A percentile compares a stretch with the other conserved stretches of the same genome.
Evolutionary conservation across 2,888 invertebrate species (phyloP).

Genomic region (Parascotia fuliginaria): DNA sequence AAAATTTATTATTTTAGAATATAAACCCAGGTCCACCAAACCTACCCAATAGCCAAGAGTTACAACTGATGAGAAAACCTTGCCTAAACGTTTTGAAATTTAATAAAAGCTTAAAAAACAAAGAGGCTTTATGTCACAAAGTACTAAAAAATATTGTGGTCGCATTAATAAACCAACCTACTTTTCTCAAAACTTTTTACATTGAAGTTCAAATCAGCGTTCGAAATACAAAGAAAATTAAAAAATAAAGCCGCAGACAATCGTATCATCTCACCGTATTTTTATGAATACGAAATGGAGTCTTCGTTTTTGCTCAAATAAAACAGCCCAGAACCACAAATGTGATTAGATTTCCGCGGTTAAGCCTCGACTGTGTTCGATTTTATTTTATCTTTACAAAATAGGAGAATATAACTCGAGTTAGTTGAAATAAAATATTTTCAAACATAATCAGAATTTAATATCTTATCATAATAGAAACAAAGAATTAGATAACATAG

Average conservation of each 20-base stretch:
- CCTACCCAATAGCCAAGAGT: too few relatives aligned
- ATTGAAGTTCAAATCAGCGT: slow-evolving; percentile 2
- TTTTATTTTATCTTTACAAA: slow-evolving; percentile 30
- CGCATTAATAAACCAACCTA: background rate
- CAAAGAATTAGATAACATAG: too few relatives aligned
- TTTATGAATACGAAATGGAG: slow-evolving; percentile 24
- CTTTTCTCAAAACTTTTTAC: background rate
- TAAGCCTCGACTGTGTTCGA: slow-evolving; percentile 28
- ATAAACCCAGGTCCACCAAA: too few relatives aligned
- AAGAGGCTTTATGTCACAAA: too few relatives aligned
- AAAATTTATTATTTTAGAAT: background rate
- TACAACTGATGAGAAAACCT: too few relatives aligned
- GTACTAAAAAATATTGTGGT: too few relatives aligned
- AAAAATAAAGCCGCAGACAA: slow-evolving; percentile 8
- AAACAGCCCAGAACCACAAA: slow-evolving; percentile 37
- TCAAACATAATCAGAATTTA: background rate
- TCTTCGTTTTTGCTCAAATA: slow-evolving; percentile 24
- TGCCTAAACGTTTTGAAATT: too few relatives aligned
- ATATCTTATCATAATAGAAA: too few relatives aligned
- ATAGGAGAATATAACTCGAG: slow-evolving; percentile 11
- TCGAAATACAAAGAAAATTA: slow-evolving; percentile 6
- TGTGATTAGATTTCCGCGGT: slow-evolving; percentile 46
- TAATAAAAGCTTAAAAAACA: too few relatives aligned
- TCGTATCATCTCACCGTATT: slow-evolving; percentile 12
- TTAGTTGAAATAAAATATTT: background rate